Evolutionary conservation across 1,140 invertebrate genomes (phyloP).

Genomic region (Coelopa frigida): DNA sequence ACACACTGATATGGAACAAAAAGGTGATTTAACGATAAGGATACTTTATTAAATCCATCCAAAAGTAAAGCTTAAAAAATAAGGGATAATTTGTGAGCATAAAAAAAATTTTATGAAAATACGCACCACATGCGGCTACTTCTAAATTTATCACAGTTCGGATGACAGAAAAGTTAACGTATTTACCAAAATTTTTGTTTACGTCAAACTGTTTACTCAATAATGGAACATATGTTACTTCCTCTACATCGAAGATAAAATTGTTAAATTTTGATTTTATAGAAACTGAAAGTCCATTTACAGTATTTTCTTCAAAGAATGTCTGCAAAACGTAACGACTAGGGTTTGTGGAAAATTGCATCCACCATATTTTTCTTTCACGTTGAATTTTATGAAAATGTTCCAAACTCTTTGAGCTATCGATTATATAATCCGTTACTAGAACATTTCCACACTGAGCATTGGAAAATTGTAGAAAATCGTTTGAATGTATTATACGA

Average conservation of each 20-base stretch:
- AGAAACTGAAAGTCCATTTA: conserved; percentile 27
- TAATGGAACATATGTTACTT: conserved; percentile 23
- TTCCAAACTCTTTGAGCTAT: conserved; percentile 22
- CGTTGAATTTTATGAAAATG: conserved; percentile 55
- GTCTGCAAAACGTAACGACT: conserved; percentile 50
- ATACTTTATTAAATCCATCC: conserved; percentile 30
- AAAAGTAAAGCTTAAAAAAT: conserved; percentile 23
- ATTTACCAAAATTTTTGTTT: not conserved
- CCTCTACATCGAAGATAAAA: conserved; percentile 20
- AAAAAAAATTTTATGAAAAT: not conserved
- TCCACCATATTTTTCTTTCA: conserved; percentile 74
- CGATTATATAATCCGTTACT: conserved; percentile 28
- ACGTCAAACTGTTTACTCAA: not conserved
- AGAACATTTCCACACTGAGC: conserved; percentile 10
- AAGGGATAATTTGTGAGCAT: not conserved
- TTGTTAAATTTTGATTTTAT: conserved; percentile 24
- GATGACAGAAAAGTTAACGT: conserved; percentile 21
- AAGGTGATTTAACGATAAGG: conserved; percentile 34
- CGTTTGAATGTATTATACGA: too few relatives aligned
- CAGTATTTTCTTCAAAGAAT: conserved; percentile 24
- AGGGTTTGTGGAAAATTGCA: conserved; percentile 59
- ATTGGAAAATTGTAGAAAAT: not conserved
- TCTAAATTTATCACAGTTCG: conserved; percentile 32
- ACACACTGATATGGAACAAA: conserved; percentile 56
- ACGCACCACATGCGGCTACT: conserved; percentile 25